phyloP scores from a whole-genome alignment of 2,113 vertebrate species.

The Lamprologus tigripictilis region DNA sequence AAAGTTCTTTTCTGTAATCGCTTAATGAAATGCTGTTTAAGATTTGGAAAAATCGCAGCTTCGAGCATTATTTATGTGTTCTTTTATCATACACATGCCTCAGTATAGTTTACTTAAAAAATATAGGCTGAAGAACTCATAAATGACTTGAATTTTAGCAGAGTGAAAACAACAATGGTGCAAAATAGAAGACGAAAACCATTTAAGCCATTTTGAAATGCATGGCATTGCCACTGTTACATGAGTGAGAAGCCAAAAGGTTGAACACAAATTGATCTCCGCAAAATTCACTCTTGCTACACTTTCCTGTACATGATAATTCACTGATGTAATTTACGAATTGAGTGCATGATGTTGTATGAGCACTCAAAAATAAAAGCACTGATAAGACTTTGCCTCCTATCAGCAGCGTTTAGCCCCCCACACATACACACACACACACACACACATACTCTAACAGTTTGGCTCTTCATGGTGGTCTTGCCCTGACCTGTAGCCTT shows the following conservation, averaged over 20 bases:
- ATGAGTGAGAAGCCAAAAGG: not conserved
- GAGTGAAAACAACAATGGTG: not conserved
- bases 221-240: not conserved
- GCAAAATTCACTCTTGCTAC: not conserved
- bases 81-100: conserved; percentile 4
- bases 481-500: conserved; percentile 32
- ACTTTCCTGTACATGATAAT: not conserved
- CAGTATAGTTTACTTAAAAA: not conserved
- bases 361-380: not conserved
- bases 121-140: not conserved
- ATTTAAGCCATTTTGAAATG: not conserved
- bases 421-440: not conserved
- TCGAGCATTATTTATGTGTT: not conserved
- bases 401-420: not conserved
- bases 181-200: not conserved
- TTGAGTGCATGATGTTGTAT: not conserved
- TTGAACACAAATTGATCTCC: not conserved
- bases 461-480: conserved; percentile 33
- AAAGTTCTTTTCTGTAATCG: not conserved
- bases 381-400: not conserved
- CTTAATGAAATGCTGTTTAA: not conserved
- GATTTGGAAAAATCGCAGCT: conserved; percentile 16
- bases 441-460: not conserved
- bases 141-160: not conserved
- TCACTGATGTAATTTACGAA: not conserved